Conservation (phyloP, 2,888 invertebrate genomes). For the Gerris lacustris region DNA sequence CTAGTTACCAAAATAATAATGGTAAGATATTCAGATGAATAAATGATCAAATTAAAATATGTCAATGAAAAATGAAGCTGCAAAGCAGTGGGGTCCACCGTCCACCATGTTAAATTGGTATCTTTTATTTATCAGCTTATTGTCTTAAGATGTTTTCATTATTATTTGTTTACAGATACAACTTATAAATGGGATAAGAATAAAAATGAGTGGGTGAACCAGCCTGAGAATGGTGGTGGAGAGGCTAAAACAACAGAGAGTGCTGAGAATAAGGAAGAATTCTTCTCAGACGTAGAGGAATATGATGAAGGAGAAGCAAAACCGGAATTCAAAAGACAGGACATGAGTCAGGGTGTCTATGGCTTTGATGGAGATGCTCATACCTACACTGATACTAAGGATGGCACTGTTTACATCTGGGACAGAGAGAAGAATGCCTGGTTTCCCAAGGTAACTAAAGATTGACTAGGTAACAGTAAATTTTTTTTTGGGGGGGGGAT, state of each 20-base stretch:
- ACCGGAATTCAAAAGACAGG: slow-evolving; percentile 33
- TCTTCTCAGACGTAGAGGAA: slow-evolving; percentile 30
- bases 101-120: too few species aligned
- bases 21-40: too few species aligned
- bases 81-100: too few species aligned
- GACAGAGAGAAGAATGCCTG: slow-evolving; percentile 81
- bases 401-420: slow-evolving; percentile 86
- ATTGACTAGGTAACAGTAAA: not conserved
- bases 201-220: not conserved
- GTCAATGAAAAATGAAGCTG: too few species aligned
- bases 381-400: slow-evolving; percentile 63
- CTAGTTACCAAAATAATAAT: too few species aligned
- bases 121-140: too few species aligned
- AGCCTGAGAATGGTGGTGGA: not conserved
- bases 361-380: slow-evolving; percentile 65
- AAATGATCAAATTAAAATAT: too few species aligned
- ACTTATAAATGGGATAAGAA: slow-evolving; percentile 15
- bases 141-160: too few species aligned
- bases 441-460: slow-evolving; percentile 65
- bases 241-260: slow-evolving; percentile 28
- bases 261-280: slow-evolving; percentile 28
- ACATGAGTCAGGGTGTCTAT: slow-evolving; percentile 41
- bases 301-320: slow-evolving; percentile 26
- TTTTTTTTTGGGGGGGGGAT: too few species aligned
- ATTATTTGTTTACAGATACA: slow-evolving; percentile 8